These are phyloP conservation scores for Adineta ricciae DNA, from an alignment of 2,888 invertebrate genomes.

Conservation along the genomic window DNA sequence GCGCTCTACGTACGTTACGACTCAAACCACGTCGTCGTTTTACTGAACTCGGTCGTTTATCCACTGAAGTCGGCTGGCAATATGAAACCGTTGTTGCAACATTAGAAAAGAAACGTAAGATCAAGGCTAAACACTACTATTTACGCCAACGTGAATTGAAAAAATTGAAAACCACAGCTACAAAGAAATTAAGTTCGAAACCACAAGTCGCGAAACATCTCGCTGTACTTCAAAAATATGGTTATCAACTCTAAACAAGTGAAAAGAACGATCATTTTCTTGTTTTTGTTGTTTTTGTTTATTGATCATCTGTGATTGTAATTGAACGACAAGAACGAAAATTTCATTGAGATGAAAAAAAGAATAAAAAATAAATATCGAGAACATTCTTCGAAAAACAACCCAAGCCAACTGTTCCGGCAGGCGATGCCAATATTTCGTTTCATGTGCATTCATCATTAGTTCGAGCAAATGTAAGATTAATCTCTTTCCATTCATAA, in stretches of 20 bases:
- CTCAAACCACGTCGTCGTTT: conserved; percentile 91
- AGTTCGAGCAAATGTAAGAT: not conserved
- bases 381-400: not conserved
- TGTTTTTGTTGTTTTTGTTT: not conserved
- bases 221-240: conserved; percentile 4
- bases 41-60: conserved; percentile 85
- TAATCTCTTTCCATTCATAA: not conserved
- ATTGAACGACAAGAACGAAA: not conserved
- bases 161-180: not conserved
- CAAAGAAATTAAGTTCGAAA: not conserved
- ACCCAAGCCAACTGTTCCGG: too few relatives aligned
- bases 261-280: not conserved
- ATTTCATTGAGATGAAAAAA: not conserved
- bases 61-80: conserved; percentile 99
- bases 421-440: too few relatives aligned
- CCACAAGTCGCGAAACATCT: conserved; percentile 12
- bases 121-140: conserved; percentile 66
- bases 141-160: conserved; percentile 54
- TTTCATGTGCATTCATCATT: not conserved
- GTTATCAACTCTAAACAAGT: not conserved
- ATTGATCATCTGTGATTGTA: not conserved
- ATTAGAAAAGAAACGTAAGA: conserved; percentile 85
- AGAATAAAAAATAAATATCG: not conserved
- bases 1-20: conserved; percentile 83
- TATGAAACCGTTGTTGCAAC: conserved; percentile 89